Evolutionary conservation across 92 coral and sea anemone genomes (phyloP).

Genomic region (Hydrozoanthus gracilis): DNA sequence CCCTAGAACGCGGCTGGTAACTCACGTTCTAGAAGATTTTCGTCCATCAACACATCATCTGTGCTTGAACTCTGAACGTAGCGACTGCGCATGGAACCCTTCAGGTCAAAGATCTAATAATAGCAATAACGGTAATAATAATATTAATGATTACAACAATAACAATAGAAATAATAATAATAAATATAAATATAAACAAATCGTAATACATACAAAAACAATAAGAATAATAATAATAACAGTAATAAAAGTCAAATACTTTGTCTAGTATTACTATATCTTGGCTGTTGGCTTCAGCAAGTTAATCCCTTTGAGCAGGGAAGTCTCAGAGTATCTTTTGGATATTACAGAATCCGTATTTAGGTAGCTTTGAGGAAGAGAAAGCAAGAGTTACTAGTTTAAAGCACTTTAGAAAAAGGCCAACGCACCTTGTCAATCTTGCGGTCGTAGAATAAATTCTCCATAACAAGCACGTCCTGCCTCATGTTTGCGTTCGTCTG

Average conservation of each 20-base stretch:
- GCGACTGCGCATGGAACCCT: slow-evolving; percentile 97
- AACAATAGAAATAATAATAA: background rate
- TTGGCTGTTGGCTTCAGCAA: too few relatives aligned
- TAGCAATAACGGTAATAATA: background rate
- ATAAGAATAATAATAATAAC: background rate
- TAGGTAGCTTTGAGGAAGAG: too few relatives aligned
- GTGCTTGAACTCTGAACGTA: slow-evolving; percentile 87
- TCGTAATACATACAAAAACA: background rate
- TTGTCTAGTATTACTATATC: too few relatives aligned
- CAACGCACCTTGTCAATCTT: slow-evolving; percentile 87
- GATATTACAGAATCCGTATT: too few relatives aligned
- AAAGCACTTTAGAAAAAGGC: too few relatives aligned
- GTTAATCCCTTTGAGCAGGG: too few relatives aligned
- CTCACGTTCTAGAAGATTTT: slow-evolving; percentile 94
- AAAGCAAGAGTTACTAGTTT: too few relatives aligned
- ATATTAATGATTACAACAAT: background rate
- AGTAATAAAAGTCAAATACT: too few relatives aligned
- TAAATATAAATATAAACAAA: background rate
- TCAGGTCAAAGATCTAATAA: slow-evolving; percentile 88
- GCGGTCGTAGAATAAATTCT: slow-evolving; percentile 94
- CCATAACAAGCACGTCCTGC: slow-evolving; percentile 96
- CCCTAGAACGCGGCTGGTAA: background rate
- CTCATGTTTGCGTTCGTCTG: slow-evolving; percentile 85
- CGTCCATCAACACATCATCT: slow-evolving; percentile 92
- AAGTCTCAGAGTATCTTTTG: too few relatives aligned